Base-by-base conservation (phyloP, 2,888 invertebrate species). In the Chymomyza fuscimana region DNA sequence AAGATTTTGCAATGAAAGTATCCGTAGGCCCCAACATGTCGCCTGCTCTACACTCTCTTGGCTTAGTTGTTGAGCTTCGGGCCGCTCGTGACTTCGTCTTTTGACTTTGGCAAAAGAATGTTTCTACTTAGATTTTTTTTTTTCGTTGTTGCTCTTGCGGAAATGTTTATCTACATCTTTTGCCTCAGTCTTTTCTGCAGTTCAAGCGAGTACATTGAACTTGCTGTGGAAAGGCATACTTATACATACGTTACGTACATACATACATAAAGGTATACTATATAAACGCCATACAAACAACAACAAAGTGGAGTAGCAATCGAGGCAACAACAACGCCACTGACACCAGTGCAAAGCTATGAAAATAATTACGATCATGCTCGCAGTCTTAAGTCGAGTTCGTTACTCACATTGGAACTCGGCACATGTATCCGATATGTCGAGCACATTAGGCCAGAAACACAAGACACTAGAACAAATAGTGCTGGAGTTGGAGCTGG, bases 181-280 rank as follows among this genome's bases (percentile, higher is more conserved):
- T 74, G 63, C 69, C 72, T 69, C 75, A n/a, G 64, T 73, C 73
- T 70, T 74, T 79, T 81, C 76, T 81, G 81, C 87, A 90, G 90
- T 90, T 90, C 90, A 90, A 76, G 73, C 78, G 79, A 87, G 90
- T 89, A 76, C 89, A 82, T 89, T 90, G 90, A 90, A 90, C 90
- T 86, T 83, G 79, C 70, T 60, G 52, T 71, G 70, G 74, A 72
- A 61, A 72, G 72, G 72, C 74, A 76, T 63, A 79, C 74, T 80
- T 60, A 75, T 67, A 76, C 54, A 46, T 66, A 16, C 54, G 51
- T 29, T 63, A 75, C 69, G 46, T 59, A 72, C 46, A 25, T 25
- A 68, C 59, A 51, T 36, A n/a, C 66, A 68, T 9, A 22, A 54
- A 65, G 52, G 58, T 19, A 63, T 63, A 63, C 16, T 63, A 60